phyloP scores from a whole-genome alignment of 2,797 vertebrate species.

The Myotis vivesi region DNA sequence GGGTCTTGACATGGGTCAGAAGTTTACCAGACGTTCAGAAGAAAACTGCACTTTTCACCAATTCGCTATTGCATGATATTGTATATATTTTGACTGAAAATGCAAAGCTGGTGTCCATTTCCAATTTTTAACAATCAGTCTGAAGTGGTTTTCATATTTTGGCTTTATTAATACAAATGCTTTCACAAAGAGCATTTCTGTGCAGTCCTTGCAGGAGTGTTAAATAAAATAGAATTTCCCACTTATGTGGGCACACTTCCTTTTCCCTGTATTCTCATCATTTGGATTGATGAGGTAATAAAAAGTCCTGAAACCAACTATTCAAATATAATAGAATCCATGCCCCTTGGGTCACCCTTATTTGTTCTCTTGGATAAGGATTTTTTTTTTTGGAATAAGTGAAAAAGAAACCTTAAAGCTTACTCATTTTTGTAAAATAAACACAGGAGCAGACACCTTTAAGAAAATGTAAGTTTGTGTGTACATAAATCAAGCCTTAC shows the following conservation, averaged over 20 bases:
- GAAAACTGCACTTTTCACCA: background rate
- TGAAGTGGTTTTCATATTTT: constrained; percentile 50
- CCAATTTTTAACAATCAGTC: constrained; percentile 35
- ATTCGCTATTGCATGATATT: background rate
- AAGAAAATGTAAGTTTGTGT: background rate
- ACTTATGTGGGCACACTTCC: constrained; percentile 71
- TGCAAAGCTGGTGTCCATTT: background rate
- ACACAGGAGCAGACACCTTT: background rate
- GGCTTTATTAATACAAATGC: constrained; percentile 56
- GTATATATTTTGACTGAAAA: constrained; percentile 48
- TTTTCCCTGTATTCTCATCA: constrained; percentile 75
- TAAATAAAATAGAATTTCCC: constrained; percentile 60
- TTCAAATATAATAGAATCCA: constrained; percentile 81
- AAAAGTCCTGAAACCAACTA: constrained; percentile 78
- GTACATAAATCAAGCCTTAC: background rate
- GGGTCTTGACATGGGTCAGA: background rate
- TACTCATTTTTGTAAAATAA: constrained; percentile 53
- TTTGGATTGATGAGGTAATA: constrained; percentile 81
- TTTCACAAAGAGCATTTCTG: constrained; percentile 39
- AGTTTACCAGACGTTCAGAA: background rate
- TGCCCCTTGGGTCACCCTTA: constrained; percentile 74
- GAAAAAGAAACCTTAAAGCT: constrained; percentile 31
- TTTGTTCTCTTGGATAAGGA: constrained; percentile 69
- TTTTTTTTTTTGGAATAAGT: constrained; percentile 60
- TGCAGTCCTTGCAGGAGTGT: background rate